Evolutionary conservation across 2,888 invertebrate genomes (phyloP), one percentile per base, ranked within the genome.

Genomic region (Epirrhoe alternata): DNA sequence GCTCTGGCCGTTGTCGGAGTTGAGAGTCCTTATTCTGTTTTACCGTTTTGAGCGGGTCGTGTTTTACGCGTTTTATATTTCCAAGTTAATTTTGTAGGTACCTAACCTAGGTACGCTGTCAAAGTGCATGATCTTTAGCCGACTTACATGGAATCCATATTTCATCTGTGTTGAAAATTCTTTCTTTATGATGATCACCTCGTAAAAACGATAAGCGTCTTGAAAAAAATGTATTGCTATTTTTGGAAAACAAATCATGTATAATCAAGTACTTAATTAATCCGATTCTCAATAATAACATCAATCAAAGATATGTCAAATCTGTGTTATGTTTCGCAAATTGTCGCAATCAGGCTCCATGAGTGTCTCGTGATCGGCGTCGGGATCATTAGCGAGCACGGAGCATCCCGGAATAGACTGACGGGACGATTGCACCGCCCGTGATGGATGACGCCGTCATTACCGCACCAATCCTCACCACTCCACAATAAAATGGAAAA

Each of bases 341-440:
- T 82, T 78, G 81, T 77, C 81, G 82, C 83, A 83, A 86, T 86
- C 85, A 84, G 83, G 82, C 81, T 84, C 83, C 85, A 87, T 83
- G 86, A 86, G 86, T 86, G 86, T 87, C 85, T 81, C 82, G 79
- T 81, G 85, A 84, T 85, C 64, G 66, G 62, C 68, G 70, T 71
- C 69, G 67, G 61, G 81, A 89, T 92, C 91, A 92, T 92, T 92
- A 92, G 92, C 88, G 89, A 91, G 90, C 90, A 88, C 86, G 86
- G 86, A 89, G 83, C 88, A 88, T 87, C 90, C 89, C 87, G 90
- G 91, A 92, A 92, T 92, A 92, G 89, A 88, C 85, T 89, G 90
- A 89, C 92, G 89, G 85, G 88, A 89, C 89, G 90, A 90, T 91
- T 90, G 89, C 90, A 87, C 79, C 84, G 86, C 80, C 80, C 81